Percentiles rank a stretch among this genome's conserved stretches.
These are phyloP conservation scores for Leptinotarsa undecemlineata DNA, from an alignment of 1,140 invertebrate species.

Conservation along the genomic window DNA sequence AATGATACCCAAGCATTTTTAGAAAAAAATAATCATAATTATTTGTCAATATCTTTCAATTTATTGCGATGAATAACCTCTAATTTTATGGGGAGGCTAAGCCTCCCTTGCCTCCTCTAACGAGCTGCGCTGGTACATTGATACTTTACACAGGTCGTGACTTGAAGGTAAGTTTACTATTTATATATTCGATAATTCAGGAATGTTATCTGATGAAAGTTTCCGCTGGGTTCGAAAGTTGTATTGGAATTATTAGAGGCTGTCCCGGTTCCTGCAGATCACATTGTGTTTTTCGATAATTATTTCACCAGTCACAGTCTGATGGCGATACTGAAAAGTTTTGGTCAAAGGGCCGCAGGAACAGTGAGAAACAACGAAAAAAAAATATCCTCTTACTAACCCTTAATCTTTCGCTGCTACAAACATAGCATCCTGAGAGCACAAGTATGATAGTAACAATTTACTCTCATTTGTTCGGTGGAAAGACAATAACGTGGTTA, in stretches of 20 bases:
- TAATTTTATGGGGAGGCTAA: no score
- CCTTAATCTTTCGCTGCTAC: slow-evolving; percentile 38
- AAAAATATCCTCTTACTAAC: slow-evolving; percentile 46
- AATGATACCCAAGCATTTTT: no score
- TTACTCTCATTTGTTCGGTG: slow-evolving; percentile 18
- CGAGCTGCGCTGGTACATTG: no score
- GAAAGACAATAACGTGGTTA: slow-evolving; percentile 41
- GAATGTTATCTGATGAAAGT: no score
- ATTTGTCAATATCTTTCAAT: no score
- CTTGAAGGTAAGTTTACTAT: no score
- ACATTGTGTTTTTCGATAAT: slow-evolving; percentile 50
- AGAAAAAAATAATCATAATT: no score
- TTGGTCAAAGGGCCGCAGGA: slow-evolving; percentile 33
- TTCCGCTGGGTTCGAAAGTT: neutral
- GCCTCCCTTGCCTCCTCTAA: no score
- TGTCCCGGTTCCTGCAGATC: slow-evolving; percentile 28
- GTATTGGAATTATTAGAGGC: neutral
- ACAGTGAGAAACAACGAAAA: slow-evolving; percentile 44
- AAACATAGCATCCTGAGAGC: slow-evolving; percentile 40
- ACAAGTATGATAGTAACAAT: slow-evolving; percentile 19
- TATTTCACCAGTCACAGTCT: slow-evolving; percentile 48
- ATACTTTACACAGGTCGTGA: no score
- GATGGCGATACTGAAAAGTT: slow-evolving; percentile 19
- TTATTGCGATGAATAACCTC: no score
- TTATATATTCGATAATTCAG: no score